These are phyloP conservation scores for Emydocephalus ijimae DNA, from an alignment of 2,113 vertebrate genomes.

Conservation along the genomic window DNA sequence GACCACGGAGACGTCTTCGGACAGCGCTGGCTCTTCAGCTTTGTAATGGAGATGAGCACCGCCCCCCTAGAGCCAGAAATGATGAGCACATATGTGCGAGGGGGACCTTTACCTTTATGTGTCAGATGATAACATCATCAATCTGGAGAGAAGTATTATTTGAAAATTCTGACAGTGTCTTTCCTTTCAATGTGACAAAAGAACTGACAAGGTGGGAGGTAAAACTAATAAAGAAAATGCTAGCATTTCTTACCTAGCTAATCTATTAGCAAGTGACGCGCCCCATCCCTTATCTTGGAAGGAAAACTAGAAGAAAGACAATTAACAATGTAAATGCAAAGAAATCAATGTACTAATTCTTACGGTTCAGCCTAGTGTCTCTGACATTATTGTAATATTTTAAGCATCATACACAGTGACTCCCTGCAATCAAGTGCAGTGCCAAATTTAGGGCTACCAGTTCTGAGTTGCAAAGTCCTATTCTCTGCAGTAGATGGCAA, in stretches of 20 bases:
- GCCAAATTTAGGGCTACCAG: not conserved
- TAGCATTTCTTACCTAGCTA: constrained; percentile 77
- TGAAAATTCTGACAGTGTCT: not conserved
- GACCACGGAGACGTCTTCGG: too few species aligned
- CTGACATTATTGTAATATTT: not conserved
- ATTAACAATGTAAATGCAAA: not conserved
- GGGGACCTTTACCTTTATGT: not conserved
- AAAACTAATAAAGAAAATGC: not conserved
- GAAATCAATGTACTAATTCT: not conserved
- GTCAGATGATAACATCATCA: not conserved
- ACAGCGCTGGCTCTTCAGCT: too few species aligned
- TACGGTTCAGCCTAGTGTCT: not conserved
- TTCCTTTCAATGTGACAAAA: not conserved
- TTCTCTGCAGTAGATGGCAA: not conserved
- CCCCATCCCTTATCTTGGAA: constrained; percentile 89
- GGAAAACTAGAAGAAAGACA: constrained; percentile 71
- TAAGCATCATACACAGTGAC: too few species aligned
- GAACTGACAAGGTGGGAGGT: not conserved
- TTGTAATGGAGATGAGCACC: too few species aligned
- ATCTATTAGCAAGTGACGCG: constrained; percentile 75
- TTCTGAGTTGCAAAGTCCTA: not conserved
- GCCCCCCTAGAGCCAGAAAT: too few species aligned
- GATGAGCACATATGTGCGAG: too few species aligned
- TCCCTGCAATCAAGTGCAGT: too few species aligned
- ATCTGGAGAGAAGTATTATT: not conserved